Evolutionary conservation across 37 sponge, comb jelly and placozoan species (phyloP).

Genomic region (Halichondria panicea): DNA sequence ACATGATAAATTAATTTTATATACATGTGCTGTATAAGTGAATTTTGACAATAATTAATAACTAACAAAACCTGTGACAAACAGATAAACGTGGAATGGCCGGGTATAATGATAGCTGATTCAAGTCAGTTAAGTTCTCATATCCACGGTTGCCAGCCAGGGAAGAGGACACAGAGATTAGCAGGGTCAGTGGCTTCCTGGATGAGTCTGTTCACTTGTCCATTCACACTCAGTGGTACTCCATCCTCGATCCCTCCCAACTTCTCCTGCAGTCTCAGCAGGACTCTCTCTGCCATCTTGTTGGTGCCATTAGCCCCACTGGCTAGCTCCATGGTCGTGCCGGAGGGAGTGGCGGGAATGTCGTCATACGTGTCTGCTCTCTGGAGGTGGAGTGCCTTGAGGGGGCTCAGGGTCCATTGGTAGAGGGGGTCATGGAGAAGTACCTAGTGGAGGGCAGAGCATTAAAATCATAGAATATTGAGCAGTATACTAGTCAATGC

Average conservation of each 20-base stretch:
- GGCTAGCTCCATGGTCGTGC: background rate
- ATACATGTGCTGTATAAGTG: too few species aligned
- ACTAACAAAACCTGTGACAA: too few species aligned
- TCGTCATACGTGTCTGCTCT: conserved; percentile 15
- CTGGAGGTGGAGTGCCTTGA: conserved; percentile 72
- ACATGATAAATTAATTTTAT: too few species aligned
- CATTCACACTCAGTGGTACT: conserved; percentile 80
- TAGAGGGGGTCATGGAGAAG: conserved; percentile 94
- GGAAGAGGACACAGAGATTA: conserved; percentile 82
- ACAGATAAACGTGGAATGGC: too few species aligned
- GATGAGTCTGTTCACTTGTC: conserved; percentile 94
- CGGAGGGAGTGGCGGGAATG: conserved; percentile 1
- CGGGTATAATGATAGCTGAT: too few species aligned
- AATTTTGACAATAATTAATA: too few species aligned
- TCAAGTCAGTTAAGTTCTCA: conserved; percentile 29
- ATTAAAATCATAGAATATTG: too few species aligned
- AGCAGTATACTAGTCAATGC: too few species aligned
- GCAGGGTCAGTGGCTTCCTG: conserved; percentile 87
- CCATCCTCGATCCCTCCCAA: conserved; percentile 94
- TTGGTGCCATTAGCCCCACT: conserved; percentile 12
- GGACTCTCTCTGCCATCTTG: conserved; percentile 91
- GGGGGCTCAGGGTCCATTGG: conserved; percentile 84
- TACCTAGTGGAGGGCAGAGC: conserved; percentile 46
- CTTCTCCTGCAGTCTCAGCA: conserved; percentile 88
- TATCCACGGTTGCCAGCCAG: conserved; percentile 98